Percentiles rank a stretch among this genome's conserved stretches.
Conservation (phyloP, 2,113 vertebrate genomes). For the Corythaeola cristata region DNA sequence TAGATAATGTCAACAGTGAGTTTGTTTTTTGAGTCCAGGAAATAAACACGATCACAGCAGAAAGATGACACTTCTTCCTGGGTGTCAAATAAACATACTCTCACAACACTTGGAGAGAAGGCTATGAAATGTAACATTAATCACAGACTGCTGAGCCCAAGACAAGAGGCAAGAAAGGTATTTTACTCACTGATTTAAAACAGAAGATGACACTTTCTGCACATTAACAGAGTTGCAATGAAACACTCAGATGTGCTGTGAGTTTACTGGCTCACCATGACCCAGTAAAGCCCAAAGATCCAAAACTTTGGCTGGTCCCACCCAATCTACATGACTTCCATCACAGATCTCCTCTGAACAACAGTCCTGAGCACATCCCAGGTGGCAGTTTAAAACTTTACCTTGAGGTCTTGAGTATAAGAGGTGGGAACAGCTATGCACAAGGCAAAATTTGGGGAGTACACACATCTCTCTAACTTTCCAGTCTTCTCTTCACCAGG, state of each 20-base stretch:
- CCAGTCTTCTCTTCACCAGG: neutral
- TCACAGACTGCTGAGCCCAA: neutral
- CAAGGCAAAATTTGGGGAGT: neutral
- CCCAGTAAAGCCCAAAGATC: neutral
- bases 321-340: neutral
- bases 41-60: neutral
- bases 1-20: neutral
- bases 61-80: neutral
- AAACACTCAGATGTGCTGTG: neutral
- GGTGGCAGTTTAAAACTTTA: neutral
- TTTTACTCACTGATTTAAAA: neutral
- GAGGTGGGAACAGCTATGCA: neutral
- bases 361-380: neutral
- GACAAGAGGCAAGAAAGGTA: neutral
- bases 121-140: neutral
- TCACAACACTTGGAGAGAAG: neutral
- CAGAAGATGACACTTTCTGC: neutral
- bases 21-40: neutral
- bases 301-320: neutral
- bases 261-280: neutral
- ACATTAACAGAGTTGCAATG: neutral
- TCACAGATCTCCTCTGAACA: too few species aligned
- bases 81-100: neutral
- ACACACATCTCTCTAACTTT: neutral
- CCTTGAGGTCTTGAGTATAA: too few species aligned